Evolutionary conservation across 1,140 invertebrate genomes (phyloP).

Genomic region (Diploscapter pachys): DNA sequence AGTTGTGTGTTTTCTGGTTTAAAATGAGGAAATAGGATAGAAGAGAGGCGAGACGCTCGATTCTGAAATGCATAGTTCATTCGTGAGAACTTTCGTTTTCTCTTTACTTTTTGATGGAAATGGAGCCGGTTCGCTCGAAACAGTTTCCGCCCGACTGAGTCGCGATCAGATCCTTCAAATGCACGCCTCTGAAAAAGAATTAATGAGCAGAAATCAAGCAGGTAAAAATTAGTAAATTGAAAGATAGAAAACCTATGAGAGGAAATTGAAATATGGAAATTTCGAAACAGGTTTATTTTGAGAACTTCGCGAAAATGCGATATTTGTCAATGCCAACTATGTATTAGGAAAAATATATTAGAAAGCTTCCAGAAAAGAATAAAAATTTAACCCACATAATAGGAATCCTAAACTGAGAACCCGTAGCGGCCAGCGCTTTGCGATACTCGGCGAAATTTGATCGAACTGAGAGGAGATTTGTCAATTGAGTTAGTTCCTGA

Average conservation of each 20-base stretch:
- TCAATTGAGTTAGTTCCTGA: constrained; percentile 58
- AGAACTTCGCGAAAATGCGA: too few relatives aligned
- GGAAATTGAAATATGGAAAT: too few relatives aligned
- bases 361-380: neutral
- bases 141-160: constrained; percentile 63
- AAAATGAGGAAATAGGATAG: constrained; percentile 51
- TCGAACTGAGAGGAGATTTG: constrained; percentile 64
- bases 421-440: constrained; percentile 61
- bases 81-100: neutral
- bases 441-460: constrained; percentile 67
- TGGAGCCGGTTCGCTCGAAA: constrained; percentile 62
- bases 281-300: too few relatives aligned
- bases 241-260: too few relatives aligned
- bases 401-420: constrained; percentile 64
- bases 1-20: constrained; percentile 46
- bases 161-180: constrained; percentile 68
- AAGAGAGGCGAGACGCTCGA: constrained; percentile 55
- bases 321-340: too few relatives aligned
- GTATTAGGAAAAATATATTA: too few relatives aligned
- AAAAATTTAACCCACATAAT: constrained; percentile 63
- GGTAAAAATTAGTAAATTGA: too few relatives aligned
- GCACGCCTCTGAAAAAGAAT: constrained; percentile 64
- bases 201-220: neutral
- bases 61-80: neutral
- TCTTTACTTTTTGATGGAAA: constrained; percentile 64